A percentile compares a stretch with the other conserved stretches of the same genome.
Conservation (phyloP, 2,113 vertebrate genomes). For the Corythaeola cristata region DNA sequence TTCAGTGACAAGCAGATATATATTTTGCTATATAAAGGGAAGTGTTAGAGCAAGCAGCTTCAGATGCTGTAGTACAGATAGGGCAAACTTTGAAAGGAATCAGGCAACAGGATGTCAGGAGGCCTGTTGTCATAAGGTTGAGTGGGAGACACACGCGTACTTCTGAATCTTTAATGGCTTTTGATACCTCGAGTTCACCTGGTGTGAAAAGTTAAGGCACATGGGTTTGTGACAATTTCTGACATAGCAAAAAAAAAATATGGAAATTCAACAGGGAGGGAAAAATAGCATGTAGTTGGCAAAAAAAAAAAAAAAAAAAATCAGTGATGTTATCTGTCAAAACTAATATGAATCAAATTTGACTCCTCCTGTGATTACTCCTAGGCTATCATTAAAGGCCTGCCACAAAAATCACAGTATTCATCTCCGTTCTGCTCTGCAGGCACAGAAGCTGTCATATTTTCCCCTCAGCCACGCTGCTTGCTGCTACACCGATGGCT, state of each 20-base stretch:
- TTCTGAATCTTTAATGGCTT: background rate
- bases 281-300: background rate
- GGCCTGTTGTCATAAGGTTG: background rate
- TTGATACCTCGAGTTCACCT: background rate
- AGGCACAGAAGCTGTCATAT: background rate
- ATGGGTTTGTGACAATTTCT: background rate
- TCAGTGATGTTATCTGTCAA: background rate
- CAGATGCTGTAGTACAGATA: background rate
- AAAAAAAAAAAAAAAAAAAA: too few relatives aligned
- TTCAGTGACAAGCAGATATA: background rate
- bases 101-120: background rate
- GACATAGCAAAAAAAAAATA: background rate
- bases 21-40: background rate
- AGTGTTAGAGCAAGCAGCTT: background rate
- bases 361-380: background rate
- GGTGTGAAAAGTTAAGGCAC: background rate
- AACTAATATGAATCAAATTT: background rate
- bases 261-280: background rate
- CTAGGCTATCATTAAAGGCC: background rate
- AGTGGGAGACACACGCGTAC: rapidly evolving
- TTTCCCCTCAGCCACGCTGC: background rate
- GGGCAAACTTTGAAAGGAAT: background rate
- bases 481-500: rapidly evolving
- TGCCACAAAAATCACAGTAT: background rate
- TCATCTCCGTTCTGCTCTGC: background rate